Evolutionary conservation across 1,140 invertebrate species (phyloP), one percentile per base, ranked within the genome.

Genomic region (Drosophila elegans): DNA sequence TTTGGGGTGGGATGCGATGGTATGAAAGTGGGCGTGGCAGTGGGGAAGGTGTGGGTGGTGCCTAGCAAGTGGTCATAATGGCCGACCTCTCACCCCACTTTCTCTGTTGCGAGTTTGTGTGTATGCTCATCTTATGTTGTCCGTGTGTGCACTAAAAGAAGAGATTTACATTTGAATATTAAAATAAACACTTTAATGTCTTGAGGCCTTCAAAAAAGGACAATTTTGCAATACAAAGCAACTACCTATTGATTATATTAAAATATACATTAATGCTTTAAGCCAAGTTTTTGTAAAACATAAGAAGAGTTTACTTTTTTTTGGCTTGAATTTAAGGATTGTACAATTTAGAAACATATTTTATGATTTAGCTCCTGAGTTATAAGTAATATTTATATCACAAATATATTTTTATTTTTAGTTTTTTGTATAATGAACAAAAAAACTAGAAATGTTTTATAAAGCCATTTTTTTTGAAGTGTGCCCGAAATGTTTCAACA

Each of bases 31-130:
- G 21, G 13, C n/a, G 32, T 41, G 21, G 45, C 10, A 32, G 29
- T 32, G 29, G 11, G 29, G 16, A 16, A 25, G 27, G 27, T 42
- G 39, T 36, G 61, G 2, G 49, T 21, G 48, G 32, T 27, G 34
- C 13, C 84, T 60, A 82, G 79, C 75, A 85, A 90, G 76, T 82
- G 84, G 81, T 82, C 78, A 90, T 72, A 90, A 77, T 80, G 86
- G 76, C 72, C 71, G 54, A 72, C 49, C 21, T 21, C 59, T 44
- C 25, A 25, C 13, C 11, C 36, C 46, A 44, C 68, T 39, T 54
- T 38, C 38, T 68, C 52, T 45, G 84, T 83, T 85, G 85, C 77
- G 45, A 59, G 39, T 61, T 29, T 75, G 36, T 76, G 48, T 64
- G 67, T 76, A 34, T 53, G 46, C 49, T 45, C 63, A 12, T 36